Conservation (phyloP, 2,888 invertebrate species). For the Idaea straminata region DNA sequence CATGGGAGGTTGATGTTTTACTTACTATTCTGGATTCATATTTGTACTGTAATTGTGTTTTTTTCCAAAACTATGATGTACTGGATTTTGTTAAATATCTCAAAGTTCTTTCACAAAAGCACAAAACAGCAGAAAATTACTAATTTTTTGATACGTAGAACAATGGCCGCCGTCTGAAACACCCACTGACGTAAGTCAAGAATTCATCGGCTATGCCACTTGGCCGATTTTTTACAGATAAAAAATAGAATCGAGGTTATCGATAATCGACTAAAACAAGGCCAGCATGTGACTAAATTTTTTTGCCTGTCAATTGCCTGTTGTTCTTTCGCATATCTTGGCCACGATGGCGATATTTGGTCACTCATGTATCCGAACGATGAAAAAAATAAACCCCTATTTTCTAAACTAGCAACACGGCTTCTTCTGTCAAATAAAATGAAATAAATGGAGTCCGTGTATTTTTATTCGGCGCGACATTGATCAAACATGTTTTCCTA, state of each 20-base stretch:
- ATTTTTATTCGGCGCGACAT: conserved; percentile 49
- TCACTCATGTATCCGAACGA: not conserved
- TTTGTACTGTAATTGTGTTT: conserved; percentile 70
- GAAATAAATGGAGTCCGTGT: not conserved
- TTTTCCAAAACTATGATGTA: conserved; percentile 54
- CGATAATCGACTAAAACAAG: conserved; percentile 26
- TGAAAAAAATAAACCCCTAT: not conserved
- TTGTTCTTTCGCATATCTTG: too few relatives aligned
- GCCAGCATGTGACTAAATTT: too few relatives aligned
- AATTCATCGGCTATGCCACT: conserved; percentile 75
- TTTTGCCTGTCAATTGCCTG: too few relatives aligned
- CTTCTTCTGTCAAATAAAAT: not conserved
- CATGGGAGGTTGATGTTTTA: conserved; percentile 62
- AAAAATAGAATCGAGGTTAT: conserved; percentile 17
- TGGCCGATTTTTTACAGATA: conserved; percentile 55
- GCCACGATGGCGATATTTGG: too few relatives aligned
- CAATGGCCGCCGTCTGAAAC: conserved; percentile 78
- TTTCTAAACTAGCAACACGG: not conserved
- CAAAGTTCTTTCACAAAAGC: conserved; percentile 68
- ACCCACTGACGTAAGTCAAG: conserved; percentile 79
- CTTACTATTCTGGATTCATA: conserved; percentile 93
- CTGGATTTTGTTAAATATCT: conserved; percentile 53
- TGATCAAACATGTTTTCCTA: conserved; percentile 44
- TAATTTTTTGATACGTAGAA: conserved; percentile 69
- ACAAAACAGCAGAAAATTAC: conserved; percentile 71